Conservation (phyloP, 2,888 invertebrate species). For the Pyrrhosoma nymphula region DNA sequence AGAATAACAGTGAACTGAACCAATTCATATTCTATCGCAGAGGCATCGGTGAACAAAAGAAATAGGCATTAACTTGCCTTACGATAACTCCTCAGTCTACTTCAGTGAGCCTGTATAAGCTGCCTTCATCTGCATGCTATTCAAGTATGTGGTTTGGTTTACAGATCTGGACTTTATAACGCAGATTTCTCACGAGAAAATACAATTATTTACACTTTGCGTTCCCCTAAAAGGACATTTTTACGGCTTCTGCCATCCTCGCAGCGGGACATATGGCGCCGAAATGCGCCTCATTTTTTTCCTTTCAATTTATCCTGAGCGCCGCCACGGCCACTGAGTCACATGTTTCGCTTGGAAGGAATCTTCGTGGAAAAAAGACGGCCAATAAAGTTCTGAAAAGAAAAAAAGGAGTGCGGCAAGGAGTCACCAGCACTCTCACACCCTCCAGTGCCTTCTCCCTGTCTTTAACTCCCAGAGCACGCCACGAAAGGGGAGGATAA, state of each 20-base stretch:
- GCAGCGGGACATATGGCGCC: constrained; percentile 34
- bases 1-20: background rate
- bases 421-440: background rate
- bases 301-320: background rate
- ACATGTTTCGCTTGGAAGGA: background rate
- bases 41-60: background rate
- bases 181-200: background rate
- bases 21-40: background rate
- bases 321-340: background rate
- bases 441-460: background rate
- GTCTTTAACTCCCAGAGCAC: background rate
- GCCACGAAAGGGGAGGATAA: background rate
- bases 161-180: background rate
- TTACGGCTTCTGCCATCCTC: constrained; percentile 36
- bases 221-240: constrained; percentile 28
- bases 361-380: background rate
- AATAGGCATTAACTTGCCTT: background rate
- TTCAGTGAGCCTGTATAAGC: background rate
- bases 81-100: background rate
- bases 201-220: constrained; percentile 21
- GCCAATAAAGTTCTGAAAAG: background rate
- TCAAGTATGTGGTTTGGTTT: background rate
- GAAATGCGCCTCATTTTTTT: background rate
- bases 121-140: background rate
- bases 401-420: background rate